Percentiles rank a stretch among this genome's conserved stretches.
These are phyloP conservation scores for Rutilus rutilus DNA, from an alignment of 2,113 vertebrate species.

Conservation along the genomic window DNA sequence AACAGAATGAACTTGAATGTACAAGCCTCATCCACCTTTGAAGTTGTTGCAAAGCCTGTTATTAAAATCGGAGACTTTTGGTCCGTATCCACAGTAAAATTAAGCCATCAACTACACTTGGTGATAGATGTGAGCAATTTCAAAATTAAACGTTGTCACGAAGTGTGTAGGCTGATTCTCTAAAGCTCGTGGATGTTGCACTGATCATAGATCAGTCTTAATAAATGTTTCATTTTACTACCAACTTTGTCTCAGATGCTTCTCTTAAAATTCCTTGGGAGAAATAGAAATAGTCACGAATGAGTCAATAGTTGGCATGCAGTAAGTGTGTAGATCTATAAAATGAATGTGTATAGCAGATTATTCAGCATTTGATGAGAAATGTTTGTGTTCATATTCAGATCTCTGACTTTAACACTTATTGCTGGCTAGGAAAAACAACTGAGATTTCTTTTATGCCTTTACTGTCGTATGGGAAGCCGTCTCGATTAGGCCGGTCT, in stretches of 20 bases:
- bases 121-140: slow-evolving; percentile 3
- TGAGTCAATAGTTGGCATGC: neutral
- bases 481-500: neutral
- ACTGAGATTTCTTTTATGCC: neutral
- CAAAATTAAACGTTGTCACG: neutral
- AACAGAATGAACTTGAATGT: neutral
- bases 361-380: neutral
- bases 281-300: neutral
- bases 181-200: no score
- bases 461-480: neutral
- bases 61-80: slow-evolving; percentile 15
- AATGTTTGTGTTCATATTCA: neutral
- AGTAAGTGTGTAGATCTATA: neutral
- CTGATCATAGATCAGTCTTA: no score
- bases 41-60: neutral
- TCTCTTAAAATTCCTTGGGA: neutral
- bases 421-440: neutral
- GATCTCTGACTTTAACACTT: neutral
- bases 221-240: neutral
- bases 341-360: neutral
- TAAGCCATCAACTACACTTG: slow-evolving; percentile 9
- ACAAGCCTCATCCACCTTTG: neutral
- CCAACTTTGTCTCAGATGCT: neutral
- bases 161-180: neutral
- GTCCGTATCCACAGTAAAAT: neutral